phyloP scores from a whole-genome alignment of 2,888 invertebrate genomes.

The Papilio demoleus region DNA sequence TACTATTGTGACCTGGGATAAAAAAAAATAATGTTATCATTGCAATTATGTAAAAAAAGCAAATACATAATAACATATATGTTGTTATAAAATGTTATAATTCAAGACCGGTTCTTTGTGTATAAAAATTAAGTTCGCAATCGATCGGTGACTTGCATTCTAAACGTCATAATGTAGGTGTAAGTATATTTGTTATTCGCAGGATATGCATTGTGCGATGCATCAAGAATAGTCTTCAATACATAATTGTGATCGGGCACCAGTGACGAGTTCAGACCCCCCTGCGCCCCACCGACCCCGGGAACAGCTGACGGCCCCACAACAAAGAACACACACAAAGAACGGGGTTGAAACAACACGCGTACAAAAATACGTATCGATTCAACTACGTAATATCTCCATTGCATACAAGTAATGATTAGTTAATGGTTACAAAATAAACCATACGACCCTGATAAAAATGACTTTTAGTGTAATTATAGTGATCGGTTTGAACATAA shows the following conservation, averaged over 20 bases:
- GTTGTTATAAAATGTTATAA: background rate
- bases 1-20: background rate
- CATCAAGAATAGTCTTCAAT: slow-evolving; percentile 27
- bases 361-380: slow-evolving; percentile 8
- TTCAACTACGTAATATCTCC: background rate
- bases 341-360: slow-evolving; percentile 20
- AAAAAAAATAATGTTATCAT: background rate
- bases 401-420: slow-evolving; percentile 3
- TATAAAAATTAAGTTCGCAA: background rate
- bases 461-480: slow-evolving; percentile 47
- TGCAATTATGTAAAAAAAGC: background rate
- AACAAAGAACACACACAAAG: slow-evolving; percentile 70
- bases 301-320: slow-evolving; percentile 76
- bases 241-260: slow-evolving; percentile 53
- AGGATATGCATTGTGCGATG: slow-evolving; percentile 23
- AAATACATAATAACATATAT: background rate
- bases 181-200: too few relatives aligned
- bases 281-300: slow-evolving; percentile 49
- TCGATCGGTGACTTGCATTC: background rate
- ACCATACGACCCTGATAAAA: slow-evolving; percentile 13
- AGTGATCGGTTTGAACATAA: slow-evolving; percentile 59
- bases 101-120: background rate
- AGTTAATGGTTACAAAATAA: slow-evolving; percentile 26
- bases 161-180: too few relatives aligned
- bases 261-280: slow-evolving; percentile 58